Percentiles rank a stretch among this genome's conserved stretches.
Evolutionary conservation across 2,888 invertebrate genomes (phyloP).

Genomic region (Gnatocerus cornutus): DNA sequence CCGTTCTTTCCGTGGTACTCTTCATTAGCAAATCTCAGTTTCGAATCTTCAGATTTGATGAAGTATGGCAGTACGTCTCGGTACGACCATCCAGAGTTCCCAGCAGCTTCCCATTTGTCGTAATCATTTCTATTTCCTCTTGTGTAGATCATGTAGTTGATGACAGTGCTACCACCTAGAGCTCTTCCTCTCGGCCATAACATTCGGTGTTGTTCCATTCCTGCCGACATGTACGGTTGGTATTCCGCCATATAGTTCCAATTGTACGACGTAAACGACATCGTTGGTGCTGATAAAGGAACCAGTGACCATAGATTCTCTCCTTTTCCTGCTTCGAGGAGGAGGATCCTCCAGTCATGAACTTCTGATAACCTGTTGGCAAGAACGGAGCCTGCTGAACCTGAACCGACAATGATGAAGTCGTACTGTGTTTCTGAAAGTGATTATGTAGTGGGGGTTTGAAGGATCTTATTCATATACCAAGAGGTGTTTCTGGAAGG

Average conservation of each 20-base stretch:
- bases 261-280: conserved; percentile 65
- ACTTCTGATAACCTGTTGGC: conserved; percentile 78
- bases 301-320: conserved; percentile 69
- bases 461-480: neutral
- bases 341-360: conserved; percentile 60
- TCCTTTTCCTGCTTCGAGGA: conserved; percentile 56
- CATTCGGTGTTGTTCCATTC: neutral
- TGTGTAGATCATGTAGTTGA: conserved; percentile 5
- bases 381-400: conserved; percentile 81
- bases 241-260: conserved; percentile 68
- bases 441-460: neutral
- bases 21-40: conserved; percentile 72
- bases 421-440: conserved; percentile 71
- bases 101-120: neutral
- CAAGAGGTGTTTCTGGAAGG: neutral
- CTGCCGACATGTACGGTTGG: conserved; percentile 23
- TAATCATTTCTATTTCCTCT: conserved; percentile 2
- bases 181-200: conserved; percentile 2
- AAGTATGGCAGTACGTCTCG: conserved; percentile 13
- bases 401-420: conserved; percentile 81
- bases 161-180: conserved; percentile 5
- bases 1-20: conserved; percentile 74
- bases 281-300: conserved; percentile 67
- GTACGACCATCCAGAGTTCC: conserved; percentile 32
- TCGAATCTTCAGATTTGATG: conserved; percentile 46